Evolutionary conservation across 2,113 vertebrate genomes (phyloP), one percentile per base, ranked within the genome.

Genomic region (Anhinga anhinga): DNA sequence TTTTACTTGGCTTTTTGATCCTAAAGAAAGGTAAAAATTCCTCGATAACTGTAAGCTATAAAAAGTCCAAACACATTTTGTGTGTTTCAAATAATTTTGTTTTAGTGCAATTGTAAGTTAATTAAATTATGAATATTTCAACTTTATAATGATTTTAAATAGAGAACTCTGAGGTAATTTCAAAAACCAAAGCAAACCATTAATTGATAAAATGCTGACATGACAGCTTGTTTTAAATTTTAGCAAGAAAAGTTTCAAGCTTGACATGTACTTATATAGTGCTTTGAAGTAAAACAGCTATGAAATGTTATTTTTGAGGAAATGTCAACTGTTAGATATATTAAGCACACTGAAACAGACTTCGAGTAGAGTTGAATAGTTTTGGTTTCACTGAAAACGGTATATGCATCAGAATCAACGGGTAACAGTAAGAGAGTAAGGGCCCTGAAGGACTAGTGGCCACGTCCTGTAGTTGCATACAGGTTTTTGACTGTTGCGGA

Each of bases 151-250:
- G 12, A n/a, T 65, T 78, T 89, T 47, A 80, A 47, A 6, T 18
- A 25, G 11, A 65, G 7, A 67, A 20, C 2, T 52, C 22, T 38
- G 23, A 73, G 26, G 59, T 22, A 2, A 50, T 45, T 50, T 61
- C 0, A 71, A 7, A 42, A 69, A 36, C 26, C 25, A 53, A 26
- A 4, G 0, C 3, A 4, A 53, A 18, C 9, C 11, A 30, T 70
- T 38, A 55, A 36, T 32, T 40, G 1, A 21, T 65, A n/a, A 62
- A 82, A 74, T 66, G 21, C 11, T 47, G 14, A 30, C 21, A 25
- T 21, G 13, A 29, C 3, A 7, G 13, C 19, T n/a, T 71, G 4
- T 1, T 65, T 80, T 86, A 4, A 36, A 32, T 71, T 53, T 79
- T 34, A 71, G 34, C 13, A 47, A 34, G 61, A 66, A 32, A 69